Evolutionary conservation across 2,888 invertebrate genomes (phyloP).

Genomic region (Capitulum mitella): DNA sequence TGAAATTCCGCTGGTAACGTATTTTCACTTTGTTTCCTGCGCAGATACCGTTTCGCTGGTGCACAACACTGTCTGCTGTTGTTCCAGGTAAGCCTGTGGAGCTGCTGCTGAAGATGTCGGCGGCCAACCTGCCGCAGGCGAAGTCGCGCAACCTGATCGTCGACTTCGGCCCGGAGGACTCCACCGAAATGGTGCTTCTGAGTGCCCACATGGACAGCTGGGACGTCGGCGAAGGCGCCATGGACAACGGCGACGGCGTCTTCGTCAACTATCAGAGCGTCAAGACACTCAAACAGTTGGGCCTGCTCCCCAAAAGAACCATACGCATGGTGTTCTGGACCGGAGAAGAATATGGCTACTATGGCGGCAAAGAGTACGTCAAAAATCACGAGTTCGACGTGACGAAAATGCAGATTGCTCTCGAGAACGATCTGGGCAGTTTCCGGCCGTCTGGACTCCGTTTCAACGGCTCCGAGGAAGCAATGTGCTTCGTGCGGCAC

Average conservation of each 20-base stretch:
- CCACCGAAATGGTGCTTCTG: conserved; percentile 59
- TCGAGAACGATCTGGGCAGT: conserved; percentile 77
- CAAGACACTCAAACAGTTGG: conserved; percentile 57
- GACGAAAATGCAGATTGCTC: conserved; percentile 61
- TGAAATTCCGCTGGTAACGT: no score
- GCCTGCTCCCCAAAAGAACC: conserved; percentile 61
- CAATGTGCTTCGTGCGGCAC: conserved; percentile 60
- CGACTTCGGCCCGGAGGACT: conserved; percentile 51
- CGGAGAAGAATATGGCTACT: conserved; percentile 63
- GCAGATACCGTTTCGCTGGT: no score
- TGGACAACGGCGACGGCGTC: conserved; percentile 73
- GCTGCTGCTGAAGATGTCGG: conserved; percentile 59
- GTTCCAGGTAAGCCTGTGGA: conserved; percentile 47
- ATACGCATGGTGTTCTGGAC: conserved; percentile 71
- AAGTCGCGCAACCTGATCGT: conserved; percentile 64
- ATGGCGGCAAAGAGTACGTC: conserved; percentile 59
- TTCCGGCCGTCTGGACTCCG: conserved; percentile 63
- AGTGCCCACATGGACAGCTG: conserved; percentile 80
- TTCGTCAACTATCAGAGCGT: conserved; percentile 70
- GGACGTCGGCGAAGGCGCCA: conserved; percentile 79
- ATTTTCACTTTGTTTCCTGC: no score
- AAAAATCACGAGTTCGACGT: conserved; percentile 53
- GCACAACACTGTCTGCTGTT: no score
- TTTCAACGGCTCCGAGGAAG: conserved; percentile 56
- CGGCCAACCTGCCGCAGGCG: conserved; percentile 50